A percentile compares a stretch with the other conserved stretches of the same genome.
phyloP scores from a whole-genome alignment of 2,797 vertebrate genomes.

The Cephalopachus bancanus region DNA sequence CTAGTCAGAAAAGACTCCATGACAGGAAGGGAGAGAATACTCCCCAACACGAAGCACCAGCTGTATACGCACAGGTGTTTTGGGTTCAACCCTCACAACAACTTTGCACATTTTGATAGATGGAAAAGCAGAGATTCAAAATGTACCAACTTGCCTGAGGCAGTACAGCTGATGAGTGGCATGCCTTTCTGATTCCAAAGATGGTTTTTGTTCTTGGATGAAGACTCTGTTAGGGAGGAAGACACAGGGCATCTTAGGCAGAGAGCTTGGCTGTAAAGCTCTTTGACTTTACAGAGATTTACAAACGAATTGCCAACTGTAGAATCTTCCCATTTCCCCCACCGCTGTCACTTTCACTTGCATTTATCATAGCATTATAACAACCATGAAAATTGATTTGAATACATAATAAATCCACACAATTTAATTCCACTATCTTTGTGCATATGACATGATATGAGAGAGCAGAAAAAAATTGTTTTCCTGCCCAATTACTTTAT shows the following conservation, averaged over 20 bases:
- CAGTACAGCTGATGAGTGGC: neutral
- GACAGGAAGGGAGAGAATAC: neutral
- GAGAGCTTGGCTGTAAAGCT: neutral
- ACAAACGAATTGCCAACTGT: neutral
- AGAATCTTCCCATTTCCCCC: neutral
- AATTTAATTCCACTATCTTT: constrained; percentile 51
- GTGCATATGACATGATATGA: neutral
- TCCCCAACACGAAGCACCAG: neutral
- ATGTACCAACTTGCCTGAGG: neutral
- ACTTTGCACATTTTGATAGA: neutral
- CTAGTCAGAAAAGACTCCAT: neutral
- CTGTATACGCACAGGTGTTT: neutral
- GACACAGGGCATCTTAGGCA: neutral
- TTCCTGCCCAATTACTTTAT: constrained; percentile 32
- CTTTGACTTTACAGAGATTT: neutral
- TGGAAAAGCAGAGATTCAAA: neutral
- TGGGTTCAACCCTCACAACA: neutral
- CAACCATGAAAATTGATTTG: neutral
- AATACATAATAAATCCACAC: constrained; percentile 16
- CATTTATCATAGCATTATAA: neutral
- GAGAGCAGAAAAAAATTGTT: constrained; percentile 29
- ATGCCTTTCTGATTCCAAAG: neutral
- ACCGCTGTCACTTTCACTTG: constrained; percentile 12
- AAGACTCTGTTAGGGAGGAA: neutral
- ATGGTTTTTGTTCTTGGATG: neutral